Conservation (phyloP, 30 jellyfish, hydroid and myxozoan species). For the Aurelia aurita complex sp. Pacific region DNA sequence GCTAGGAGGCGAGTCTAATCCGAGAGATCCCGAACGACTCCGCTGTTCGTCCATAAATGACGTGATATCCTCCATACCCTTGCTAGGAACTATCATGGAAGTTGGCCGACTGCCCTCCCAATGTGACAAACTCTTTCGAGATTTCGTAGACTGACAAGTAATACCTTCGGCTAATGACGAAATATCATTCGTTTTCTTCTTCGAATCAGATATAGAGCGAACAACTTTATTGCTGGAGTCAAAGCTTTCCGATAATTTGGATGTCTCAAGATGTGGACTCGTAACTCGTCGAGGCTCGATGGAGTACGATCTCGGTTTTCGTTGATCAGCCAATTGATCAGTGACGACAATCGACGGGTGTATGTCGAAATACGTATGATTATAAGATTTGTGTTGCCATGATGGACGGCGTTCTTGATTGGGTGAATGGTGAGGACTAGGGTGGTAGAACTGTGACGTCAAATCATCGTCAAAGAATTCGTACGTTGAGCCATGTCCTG, state of each 20-base stretch:
- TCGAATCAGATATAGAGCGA: constrained; percentile 69
- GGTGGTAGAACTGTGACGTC: constrained; percentile 25
- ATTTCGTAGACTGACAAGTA: constrained; percentile 5
- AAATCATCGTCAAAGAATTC: constrained; percentile 91
- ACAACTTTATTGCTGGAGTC: constrained; percentile 45
- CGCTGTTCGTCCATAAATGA: constrained; percentile 50
- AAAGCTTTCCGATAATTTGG: constrained; percentile 61
- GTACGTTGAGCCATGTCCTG: constrained; percentile 91
- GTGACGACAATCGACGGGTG: constrained; percentile 67
- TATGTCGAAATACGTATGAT: constrained; percentile 19
- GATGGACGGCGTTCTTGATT: constrained; percentile 72
- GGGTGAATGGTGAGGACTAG: constrained; percentile 77
- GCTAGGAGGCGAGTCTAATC: constrained; percentile 49
- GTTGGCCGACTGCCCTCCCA: constrained; percentile 66
- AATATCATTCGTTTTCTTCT: constrained; percentile 13
- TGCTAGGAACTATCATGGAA: constrained; percentile 61
- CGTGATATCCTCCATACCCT: constrained; percentile 38
- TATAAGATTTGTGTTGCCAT: constrained; percentile 33
- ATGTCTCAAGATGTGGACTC: constrained; percentile 43
- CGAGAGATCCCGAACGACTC: constrained; percentile 69
- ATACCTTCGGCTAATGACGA: too few relatives aligned
- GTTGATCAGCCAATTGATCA: constrained; percentile 27
- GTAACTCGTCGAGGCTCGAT: constrained; percentile 71
- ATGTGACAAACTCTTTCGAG: constrained; percentile 2
- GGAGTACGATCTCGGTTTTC: constrained; percentile 64